Percentiles rank a stretch among this genome's conserved stretches.
Evolutionary conservation across 2,113 vertebrate species (phyloP).

Genomic region (Xiphophorus hellerii): DNA sequence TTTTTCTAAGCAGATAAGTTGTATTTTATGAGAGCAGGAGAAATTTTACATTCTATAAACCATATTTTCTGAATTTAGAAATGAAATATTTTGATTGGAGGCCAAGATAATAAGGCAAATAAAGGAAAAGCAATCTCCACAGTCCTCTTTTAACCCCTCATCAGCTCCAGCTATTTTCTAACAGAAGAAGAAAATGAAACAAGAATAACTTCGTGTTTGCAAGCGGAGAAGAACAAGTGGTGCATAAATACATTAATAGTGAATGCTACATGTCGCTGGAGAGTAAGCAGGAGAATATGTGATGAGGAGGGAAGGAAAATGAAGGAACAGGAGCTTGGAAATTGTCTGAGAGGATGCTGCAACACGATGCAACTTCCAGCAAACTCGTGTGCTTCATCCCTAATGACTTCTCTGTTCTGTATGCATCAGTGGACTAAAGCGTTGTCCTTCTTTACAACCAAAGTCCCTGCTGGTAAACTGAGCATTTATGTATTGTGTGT

Average conservation of each 20-base stretch:
- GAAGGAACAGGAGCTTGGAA: constrained; percentile 22
- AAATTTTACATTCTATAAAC: background rate
- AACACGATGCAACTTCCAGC: constrained; percentile 49
- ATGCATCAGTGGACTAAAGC: constrained; percentile 17
- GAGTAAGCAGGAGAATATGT: constrained; percentile 9
- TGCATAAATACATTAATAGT: constrained; percentile 37
- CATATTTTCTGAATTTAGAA: background rate
- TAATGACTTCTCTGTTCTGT: constrained; percentile 26
- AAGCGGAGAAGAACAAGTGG: constrained; percentile 12
- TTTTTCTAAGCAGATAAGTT: background rate
- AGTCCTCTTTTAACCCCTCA: background rate
- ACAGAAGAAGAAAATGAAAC: background rate
- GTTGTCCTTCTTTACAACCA: constrained; percentile 17
- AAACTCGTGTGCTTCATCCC: constrained; percentile 18
- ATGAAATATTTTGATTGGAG: background rate
- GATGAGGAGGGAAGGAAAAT: constrained; percentile 20
- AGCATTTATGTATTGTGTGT: background rate
- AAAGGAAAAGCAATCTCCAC: background rate
- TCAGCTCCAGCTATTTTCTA: constrained; percentile 29
- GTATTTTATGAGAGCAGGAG: background rate
- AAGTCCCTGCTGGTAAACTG: constrained; percentile 1
- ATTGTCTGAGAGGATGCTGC: constrained; percentile 51
- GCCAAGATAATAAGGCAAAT: background rate
- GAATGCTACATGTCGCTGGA: constrained; percentile 23
- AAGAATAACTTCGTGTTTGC: constrained; percentile 9